Base-by-base conservation (phyloP, 2,797 vertebrate species). In the Alouatta caraya region DNA sequence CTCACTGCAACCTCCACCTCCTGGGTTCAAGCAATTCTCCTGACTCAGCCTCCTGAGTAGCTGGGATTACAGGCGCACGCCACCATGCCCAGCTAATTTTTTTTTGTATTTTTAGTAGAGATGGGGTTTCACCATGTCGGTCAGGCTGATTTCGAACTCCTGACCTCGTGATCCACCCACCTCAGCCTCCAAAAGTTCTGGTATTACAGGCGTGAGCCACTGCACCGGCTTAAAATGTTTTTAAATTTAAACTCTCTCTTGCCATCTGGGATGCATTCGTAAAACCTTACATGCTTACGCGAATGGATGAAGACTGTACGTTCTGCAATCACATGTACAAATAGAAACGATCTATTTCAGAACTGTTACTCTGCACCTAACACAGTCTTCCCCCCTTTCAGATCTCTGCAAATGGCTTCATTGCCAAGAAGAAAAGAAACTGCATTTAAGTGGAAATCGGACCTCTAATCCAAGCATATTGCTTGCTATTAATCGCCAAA, bases 381-480 rank as follows among this genome's bases (percentile, higher is more conserved):
- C 0, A 1, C 17, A 5, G 0, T 7, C 50, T 91, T 73, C 22
- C 5, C 83, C 79, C 55, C 79, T 98, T 97, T 8, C 98, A 98
- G 98, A 97, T 73, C 1, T 96, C 97, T 97, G 97, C 98, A 73
- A 44, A 7, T 39, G 96, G 95, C 97, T 96, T 97, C 15, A 76
- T 78, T 80, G 92, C 79, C 96, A 55, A 10, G 44, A 96, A 93
- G 89, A 94, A 97, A 94, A 95, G 98, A 92, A 46, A 97, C 95
- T 94, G 97, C 97, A 33, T 42, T 8, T 42, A 88, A 26, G 48
- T 97, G 98, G 99, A 98, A 98, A 98, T 98, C 97, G 73, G 97
- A 95, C 96, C 94, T 95, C 84, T 97, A 98, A 97, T 98, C 98
- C 98, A 98, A 99, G 99, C 99, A 99, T 98, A 98, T 99, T 99